Base-by-base conservation (phyloP, 2,797 vertebrate genomes). In the Smutsia temminckii region DNA sequence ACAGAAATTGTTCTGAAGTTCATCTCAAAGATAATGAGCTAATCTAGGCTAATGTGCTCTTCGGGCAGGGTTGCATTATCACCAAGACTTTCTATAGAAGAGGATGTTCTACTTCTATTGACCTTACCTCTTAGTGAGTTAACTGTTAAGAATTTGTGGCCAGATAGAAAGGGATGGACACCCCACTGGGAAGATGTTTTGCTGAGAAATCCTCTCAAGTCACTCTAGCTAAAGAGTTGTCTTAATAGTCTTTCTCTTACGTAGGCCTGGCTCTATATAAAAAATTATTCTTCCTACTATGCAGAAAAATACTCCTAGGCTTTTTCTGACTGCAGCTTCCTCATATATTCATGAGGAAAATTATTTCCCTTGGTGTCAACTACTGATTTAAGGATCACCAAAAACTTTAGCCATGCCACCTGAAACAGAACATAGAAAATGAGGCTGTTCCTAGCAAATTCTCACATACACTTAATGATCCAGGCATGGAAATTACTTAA, bases 21-120 rank as follows among this genome's bases (percentile, higher is more conserved):
- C 85, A 89, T 86, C 88, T 93, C 85, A 84, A 83, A 94, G 78
- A 95, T 88, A 96, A 97, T 89, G 95, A 96, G 88, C 57, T 93
- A 93, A 96, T 95, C 81, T 57, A 92, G 91, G 90, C 64, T 95
- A 96, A 96, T 63, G 53, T 90, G 72, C 89, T 93, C 90, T 94
- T 92, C 49, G 46, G 88, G 87, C 85, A 29, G 10, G 40, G 23
- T 88, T 63, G 57, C 90, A 83, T 85, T 69, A 89, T 92, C 78
- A 37, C 64, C 2, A 11, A 89, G 71, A 53, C 55, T 66, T 84
- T 91, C 91, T 91, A 5, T 20, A 78, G 81, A 95, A 93, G 69
- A 92, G 57, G 53, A 83, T 92, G 85, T 17, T 75, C 90, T 63
- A 93, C 61, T 95, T 97, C 90, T 64, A 59, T 13, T 93, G 89